Conservation (phyloP, 2,113 vertebrate species). For the Pangasianodon gigas region DNA sequence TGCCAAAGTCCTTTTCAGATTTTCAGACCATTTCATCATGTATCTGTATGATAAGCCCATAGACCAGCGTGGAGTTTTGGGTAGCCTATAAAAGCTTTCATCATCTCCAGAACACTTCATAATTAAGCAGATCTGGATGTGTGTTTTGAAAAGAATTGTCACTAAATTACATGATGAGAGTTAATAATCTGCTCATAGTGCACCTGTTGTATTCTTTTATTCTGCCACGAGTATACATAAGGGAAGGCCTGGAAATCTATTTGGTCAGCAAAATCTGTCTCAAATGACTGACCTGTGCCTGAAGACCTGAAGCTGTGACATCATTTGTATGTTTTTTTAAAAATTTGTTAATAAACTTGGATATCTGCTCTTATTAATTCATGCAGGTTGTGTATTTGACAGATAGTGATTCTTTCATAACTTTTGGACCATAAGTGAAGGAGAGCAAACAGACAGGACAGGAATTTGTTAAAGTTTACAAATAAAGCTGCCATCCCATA, state of each 20-base stretch:
- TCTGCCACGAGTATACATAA: constrained; percentile 54
- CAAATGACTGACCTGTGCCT: constrained; percentile 76
- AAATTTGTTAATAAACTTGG: constrained; percentile 78
- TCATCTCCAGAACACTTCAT: neutral
- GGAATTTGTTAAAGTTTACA: neutral
- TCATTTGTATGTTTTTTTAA: constrained; percentile 81
- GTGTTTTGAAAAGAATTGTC: constrained; percentile 19
- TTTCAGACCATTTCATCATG: constrained; percentile 24
- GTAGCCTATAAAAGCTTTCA: neutral
- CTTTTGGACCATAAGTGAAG: neutral
- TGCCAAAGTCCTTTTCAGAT: constrained; percentile 57
- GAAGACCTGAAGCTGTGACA: constrained; percentile 83
- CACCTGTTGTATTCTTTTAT: constrained; percentile 57
- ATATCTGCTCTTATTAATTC: constrained; percentile 58
- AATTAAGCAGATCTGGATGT: constrained; percentile 8
- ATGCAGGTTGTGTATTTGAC: neutral
- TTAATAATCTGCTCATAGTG: constrained; percentile 33
- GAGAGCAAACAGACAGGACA: neutral
- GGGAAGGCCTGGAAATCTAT: constrained; percentile 63
- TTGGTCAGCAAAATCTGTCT: constrained; percentile 63
- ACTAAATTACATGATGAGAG: neutral
- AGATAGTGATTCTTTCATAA: neutral
- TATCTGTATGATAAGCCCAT: constrained; percentile 4
- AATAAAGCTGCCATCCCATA: neutral
- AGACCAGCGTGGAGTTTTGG: constrained; percentile 26